Evolutionary conservation across 2,888 invertebrate species (phyloP).

Genomic region (Pardosa pseudoannulata): DNA sequence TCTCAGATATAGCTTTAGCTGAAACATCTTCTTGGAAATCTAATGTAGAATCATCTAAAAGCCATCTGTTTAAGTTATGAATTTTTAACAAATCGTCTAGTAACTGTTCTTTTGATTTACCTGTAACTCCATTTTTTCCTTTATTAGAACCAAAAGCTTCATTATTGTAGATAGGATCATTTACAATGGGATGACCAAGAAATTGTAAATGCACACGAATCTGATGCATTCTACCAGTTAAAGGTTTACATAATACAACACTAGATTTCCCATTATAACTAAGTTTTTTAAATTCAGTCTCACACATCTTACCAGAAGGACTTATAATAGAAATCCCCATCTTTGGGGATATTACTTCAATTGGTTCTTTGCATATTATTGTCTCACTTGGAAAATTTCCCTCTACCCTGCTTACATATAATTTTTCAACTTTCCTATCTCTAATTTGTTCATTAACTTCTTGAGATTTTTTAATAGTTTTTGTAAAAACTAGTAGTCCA

Average conservation of each 20-base stretch:
- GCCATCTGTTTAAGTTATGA: conserved; percentile 96
- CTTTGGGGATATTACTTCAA: conserved; percentile 95
- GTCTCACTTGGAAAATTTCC: conserved; percentile 89
- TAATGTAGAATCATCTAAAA: conserved; percentile 77
- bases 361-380: conserved; percentile 91
- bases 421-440: conserved; percentile 93
- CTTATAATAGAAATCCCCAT: conserved; percentile 97
- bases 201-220: conserved; percentile 98
- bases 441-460: conserved; percentile 97
- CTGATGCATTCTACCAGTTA: conserved; percentile 99
- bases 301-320: conserved; percentile 93
- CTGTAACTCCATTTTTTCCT: conserved; percentile 90
- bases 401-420: conserved; percentile 96
- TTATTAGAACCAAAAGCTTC: conserved; percentile 93
- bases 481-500: conserved; percentile 92
- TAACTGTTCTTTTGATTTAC: conserved; percentile 89
- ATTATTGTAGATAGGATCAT: conserved; percentile 98
- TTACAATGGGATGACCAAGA: conserved; percentile 97
- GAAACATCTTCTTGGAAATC: not conserved
- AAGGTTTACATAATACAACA: conserved; percentile 94
- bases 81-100: conserved; percentile 87
- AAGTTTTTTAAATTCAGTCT: conserved; percentile 93
- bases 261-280: conserved; percentile 93
- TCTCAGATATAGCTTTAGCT: not conserved
- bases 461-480: conserved; percentile 93